Conservation (phyloP, 2,888 invertebrate genomes). For the Saturnia japonica region DNA sequence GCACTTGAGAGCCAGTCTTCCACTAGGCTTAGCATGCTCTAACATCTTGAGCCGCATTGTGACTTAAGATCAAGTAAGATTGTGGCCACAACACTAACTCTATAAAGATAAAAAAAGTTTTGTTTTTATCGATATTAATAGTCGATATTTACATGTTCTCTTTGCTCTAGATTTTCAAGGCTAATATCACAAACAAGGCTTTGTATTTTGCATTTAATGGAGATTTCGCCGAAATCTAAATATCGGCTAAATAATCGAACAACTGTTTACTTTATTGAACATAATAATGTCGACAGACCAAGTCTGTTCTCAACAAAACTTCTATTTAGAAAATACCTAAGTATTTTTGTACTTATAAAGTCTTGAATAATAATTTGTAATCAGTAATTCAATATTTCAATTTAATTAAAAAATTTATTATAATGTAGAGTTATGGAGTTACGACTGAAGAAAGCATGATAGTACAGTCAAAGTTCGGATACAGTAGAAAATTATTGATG, state of each 20-base stretch:
- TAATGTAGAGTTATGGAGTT: neutral
- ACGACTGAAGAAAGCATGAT: neutral
- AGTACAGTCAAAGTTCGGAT: neutral
- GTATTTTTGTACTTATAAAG: neutral
- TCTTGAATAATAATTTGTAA: neutral
- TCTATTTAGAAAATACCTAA: neutral
- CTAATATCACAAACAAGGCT: slow-evolving; percentile 10
- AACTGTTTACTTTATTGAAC: slow-evolving; percentile 20
- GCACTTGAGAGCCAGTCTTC: no score
- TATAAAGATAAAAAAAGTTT: no score
- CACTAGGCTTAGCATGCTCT: no score
- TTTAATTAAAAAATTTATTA: neutral
- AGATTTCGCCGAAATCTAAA: slow-evolving; percentile 20
- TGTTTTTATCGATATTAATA: slow-evolving; percentile 3
- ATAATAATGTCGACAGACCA: slow-evolving; percentile 15
- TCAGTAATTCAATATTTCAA: neutral
- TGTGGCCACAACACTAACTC: no score
- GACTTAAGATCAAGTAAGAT: no score
- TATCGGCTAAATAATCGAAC: slow-evolving; percentile 12
- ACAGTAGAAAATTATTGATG: neutral
- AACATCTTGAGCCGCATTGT: no score
- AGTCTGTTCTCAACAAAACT: slow-evolving; percentile 5
- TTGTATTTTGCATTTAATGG: slow-evolving; percentile 19
- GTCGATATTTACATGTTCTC: neutral
- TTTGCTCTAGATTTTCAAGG: slow-evolving; percentile 16